Evolutionary conservation across 2,797 vertebrate genomes (phyloP).

Genomic region (Neosilurus mollespiculum): DNA sequence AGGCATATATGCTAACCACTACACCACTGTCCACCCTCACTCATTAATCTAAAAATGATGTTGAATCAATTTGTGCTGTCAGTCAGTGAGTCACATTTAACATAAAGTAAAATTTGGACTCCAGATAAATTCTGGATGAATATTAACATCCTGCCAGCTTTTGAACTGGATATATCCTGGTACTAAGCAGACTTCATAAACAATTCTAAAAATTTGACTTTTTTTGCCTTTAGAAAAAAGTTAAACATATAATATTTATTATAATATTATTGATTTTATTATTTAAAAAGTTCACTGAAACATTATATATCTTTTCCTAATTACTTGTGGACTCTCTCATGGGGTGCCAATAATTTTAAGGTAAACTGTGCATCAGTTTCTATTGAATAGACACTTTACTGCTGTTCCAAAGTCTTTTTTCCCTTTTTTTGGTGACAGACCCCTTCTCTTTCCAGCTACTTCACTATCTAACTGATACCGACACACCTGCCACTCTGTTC

Average conservation of each 20-base stretch:
- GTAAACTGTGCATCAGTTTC: not conserved
- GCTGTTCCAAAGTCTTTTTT: not conserved
- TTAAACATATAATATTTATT: not conserved
- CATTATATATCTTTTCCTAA: not conserved
- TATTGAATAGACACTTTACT: not conserved
- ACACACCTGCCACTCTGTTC: conserved; percentile 59
- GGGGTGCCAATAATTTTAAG: not conserved
- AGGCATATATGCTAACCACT: too few relatives aligned
- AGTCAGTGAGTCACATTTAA: not conserved
- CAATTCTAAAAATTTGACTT: not conserved
- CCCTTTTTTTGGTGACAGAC: not conserved
- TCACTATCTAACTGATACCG: conserved; percentile 63
- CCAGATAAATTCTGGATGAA: not conserved
- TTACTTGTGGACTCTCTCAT: too few relatives aligned
- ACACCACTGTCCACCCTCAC: too few relatives aligned
- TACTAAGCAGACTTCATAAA: not conserved
- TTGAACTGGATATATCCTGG: not conserved
- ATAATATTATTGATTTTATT: not conserved
- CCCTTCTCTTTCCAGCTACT: conserved; percentile 45
- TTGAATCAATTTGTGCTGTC: too few relatives aligned
- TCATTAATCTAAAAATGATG: too few relatives aligned
- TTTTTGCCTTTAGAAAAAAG: not conserved
- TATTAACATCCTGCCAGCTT: not conserved
- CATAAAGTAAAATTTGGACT: not conserved
- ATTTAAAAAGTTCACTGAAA: not conserved